These are phyloP conservation scores for Cinara cedri DNA, from an alignment of 2,888 invertebrate species.

Conservation along the genomic window DNA sequence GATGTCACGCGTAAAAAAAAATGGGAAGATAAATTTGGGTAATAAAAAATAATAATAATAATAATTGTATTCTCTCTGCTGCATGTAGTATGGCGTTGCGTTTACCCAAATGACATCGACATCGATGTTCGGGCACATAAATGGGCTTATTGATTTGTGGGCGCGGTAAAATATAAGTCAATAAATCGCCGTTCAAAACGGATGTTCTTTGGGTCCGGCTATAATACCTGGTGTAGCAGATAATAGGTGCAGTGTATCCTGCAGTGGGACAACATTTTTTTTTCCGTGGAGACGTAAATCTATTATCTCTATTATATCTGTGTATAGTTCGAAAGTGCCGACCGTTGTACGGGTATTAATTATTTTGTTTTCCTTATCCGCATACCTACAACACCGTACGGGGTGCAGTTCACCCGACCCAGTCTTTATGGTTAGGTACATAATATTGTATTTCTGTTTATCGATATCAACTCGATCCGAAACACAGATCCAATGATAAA, in stretches of 20 bases:
- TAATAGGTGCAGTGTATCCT: no score
- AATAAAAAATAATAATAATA: constrained; percentile 8
- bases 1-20: constrained; percentile 14
- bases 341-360: constrained; percentile 13
- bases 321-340: constrained; percentile 1
- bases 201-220: no score
- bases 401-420: constrained; percentile 34
- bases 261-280: no score
- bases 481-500: constrained; percentile 18
- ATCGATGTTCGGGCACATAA: neutral
- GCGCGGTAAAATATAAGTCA: constrained; percentile 19
- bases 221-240: no score
- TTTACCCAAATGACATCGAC: constrained; percentile 33
- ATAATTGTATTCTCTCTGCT: constrained; percentile 5
- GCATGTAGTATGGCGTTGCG: neutral
- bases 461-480: neutral
- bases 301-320: no score
- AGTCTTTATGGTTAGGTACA: constrained; percentile 2
- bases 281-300: no score
- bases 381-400: neutral
- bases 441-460: constrained; percentile 4
- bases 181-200: no score
- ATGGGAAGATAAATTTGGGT: neutral
- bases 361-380: neutral
- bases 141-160: constrained; percentile 22